Conservation (phyloP, 2,888 invertebrate genomes). For the Boloria euphrosyne region DNA sequence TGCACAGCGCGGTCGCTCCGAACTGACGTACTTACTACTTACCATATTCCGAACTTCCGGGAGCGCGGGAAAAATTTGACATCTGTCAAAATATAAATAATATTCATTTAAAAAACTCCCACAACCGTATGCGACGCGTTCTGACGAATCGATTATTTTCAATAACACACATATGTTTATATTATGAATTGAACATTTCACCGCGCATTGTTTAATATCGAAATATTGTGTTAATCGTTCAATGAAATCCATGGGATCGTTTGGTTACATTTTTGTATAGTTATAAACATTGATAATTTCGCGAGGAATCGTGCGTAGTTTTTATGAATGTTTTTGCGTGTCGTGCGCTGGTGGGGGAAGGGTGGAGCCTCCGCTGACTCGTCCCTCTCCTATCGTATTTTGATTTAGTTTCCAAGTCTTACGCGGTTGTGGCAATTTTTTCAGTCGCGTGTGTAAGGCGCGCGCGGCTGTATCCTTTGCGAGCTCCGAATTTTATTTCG, state of each 20-base stretch:
- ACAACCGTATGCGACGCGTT: conserved; percentile 39
- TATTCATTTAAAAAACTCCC: conserved; percentile 36
- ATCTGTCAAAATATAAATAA: conserved; percentile 48
- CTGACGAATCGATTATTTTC: conserved; percentile 56
- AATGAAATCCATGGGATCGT: conserved; percentile 49
- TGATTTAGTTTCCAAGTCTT: conserved; percentile 82
- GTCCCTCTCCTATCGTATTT: conserved; percentile 82
- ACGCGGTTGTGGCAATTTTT: conserved; percentile 81
- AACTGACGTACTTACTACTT: conserved; percentile 51
- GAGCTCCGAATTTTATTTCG: conserved; percentile 53
- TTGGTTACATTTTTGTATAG: conserved; percentile 69
- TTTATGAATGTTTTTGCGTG: conserved; percentile 81
- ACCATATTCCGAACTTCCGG: conserved; percentile 56
- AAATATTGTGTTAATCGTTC: conserved; percentile 75
- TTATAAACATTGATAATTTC: conserved; percentile 78
- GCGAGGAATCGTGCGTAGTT: conserved; percentile 74
- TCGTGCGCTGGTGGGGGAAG: conserved; percentile 71
- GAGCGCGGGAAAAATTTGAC: conserved; percentile 74
- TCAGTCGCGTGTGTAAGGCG: conserved; percentile 78
- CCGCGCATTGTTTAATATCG: conserved; percentile 71
- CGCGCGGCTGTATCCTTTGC: conserved; percentile 70
- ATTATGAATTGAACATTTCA: conserved; percentile 71
- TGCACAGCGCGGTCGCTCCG: conserved; percentile 71
- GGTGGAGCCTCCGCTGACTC: conserved; percentile 77
- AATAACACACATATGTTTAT: conserved; percentile 69